Evolutionary conservation across 2,888 invertebrate genomes (phyloP).

Genomic region (Hanleya hanleyi): DNA sequence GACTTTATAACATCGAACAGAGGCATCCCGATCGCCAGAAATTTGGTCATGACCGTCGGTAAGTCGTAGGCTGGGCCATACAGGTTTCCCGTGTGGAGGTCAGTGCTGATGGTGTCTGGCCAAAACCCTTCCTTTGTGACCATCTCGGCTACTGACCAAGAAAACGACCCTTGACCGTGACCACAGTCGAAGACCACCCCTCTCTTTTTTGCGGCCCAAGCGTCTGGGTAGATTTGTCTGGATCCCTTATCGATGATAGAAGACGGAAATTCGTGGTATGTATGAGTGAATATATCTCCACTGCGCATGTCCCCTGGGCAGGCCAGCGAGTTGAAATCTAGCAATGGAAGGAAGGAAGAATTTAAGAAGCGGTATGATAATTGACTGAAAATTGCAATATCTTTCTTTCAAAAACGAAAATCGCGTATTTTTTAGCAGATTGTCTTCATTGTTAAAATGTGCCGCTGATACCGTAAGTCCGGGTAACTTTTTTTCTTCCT

Average conservation of each 20-base stretch:
- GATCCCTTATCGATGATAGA: constrained; percentile 47
- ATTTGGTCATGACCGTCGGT: constrained; percentile 59
- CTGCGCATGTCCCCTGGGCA: constrained; percentile 54
- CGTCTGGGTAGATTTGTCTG: constrained; percentile 39
- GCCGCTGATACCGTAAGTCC: no score
- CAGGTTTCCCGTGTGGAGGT: constrained; percentile 54
- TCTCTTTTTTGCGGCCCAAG: constrained; percentile 53
- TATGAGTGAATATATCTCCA: constrained; percentile 66
- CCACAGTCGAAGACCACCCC: constrained; percentile 66
- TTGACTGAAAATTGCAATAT: no score
- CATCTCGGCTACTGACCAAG: constrained; percentile 61
- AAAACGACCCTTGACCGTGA: constrained; percentile 63
- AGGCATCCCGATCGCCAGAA: constrained; percentile 64
- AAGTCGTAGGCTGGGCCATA: constrained; percentile 65
- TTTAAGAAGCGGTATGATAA: no score
- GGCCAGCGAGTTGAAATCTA: no score
- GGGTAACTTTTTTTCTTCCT: no score
- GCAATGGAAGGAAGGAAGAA: no score
- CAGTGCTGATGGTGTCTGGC: constrained; percentile 61
- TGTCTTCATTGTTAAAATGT: no score
- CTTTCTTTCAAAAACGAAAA: no score
- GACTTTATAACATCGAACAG: constrained; percentile 55
- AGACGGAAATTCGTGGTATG: constrained; percentile 47
- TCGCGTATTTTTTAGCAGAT: no score
- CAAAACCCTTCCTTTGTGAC: constrained; percentile 50